Evolutionary conservation across 2,888 invertebrate species (phyloP).

Genomic region (Dryocosmus kuriphilus): DNA sequence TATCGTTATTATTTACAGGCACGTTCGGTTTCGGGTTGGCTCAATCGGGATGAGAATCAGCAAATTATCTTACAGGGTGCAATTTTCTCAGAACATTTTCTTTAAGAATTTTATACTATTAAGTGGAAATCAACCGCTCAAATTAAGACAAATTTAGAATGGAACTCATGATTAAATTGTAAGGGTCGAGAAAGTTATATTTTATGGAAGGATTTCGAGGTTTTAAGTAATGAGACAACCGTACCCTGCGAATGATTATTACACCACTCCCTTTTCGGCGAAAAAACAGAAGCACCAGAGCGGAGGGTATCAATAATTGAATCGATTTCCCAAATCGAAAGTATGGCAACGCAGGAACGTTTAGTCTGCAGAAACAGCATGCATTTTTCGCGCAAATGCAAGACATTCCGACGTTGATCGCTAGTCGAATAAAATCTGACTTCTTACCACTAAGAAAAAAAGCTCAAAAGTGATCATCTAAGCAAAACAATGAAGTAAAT

Average conservation of each 20-base stretch:
- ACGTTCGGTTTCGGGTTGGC: conserved; percentile 24
- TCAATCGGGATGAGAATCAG: conserved; percentile 36
- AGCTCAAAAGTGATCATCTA: background rate
- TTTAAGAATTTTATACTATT: background rate
- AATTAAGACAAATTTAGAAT: too few relatives aligned
- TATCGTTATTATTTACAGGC: conserved; percentile 39
- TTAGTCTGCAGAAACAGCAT: conserved; percentile 1
- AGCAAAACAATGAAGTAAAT: background rate
- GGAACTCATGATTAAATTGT: background rate
- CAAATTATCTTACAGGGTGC: background rate
- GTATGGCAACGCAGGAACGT: background rate
- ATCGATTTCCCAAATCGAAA: conserved; percentile 13
- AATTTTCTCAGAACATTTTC: background rate
- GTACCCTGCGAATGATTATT: conserved; percentile 22
- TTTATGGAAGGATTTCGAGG: background rate
- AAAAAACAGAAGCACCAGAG: conserved; percentile 8
- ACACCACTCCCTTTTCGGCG: conserved; percentile 6
- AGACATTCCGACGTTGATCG: background rate
- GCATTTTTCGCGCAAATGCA: conserved; percentile 16
- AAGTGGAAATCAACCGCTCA: background rate
- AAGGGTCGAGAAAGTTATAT: background rate
- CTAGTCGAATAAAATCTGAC: background rate
- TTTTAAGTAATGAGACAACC: background rate
- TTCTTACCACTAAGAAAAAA: conserved; percentile 6
- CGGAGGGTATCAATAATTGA: background rate